Base-by-base conservation (phyloP, 2,113 vertebrate genomes). In the Podarcis muralis region DNA sequence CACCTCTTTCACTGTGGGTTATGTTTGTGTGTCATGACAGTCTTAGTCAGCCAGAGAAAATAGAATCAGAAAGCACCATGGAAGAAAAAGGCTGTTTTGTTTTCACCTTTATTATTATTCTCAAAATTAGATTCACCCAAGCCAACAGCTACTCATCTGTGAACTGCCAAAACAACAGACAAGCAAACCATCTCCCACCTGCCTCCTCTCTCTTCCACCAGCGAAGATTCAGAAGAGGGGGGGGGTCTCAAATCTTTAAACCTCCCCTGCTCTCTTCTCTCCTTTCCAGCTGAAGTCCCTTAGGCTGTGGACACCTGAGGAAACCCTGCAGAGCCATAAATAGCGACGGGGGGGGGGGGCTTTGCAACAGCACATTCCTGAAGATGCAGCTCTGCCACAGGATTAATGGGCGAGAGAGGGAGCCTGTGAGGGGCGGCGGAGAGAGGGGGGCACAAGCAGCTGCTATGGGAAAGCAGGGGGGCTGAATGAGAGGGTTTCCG, bases 291-390 rank as follows among this genome's bases (percentile, higher is more conserved):
- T 16, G 74, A 1, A 77, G 92, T 68, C 88, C 93, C 78, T 88
- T 76, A 92, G 90, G 83, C 91, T 79, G 13, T 40, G 25, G 91
- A 37, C 94, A 85, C 85, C 0, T 80, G 90, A 95, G 91, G 91
- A 94, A 95, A 92, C 93, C 94, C 93, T 92, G 92, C 92, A 95
- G 88, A 89, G 85, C 89, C 95, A 96, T 94, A 94, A 95, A 95
- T 95, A 96, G 92, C 89, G 85, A 23, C 89, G 75, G 81, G 81
- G n/a, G 53, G 87, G 77, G 66, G 75, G 76, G 68, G 75, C 90
- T 90, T 90, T 11, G 90, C 90, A 94, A 90, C 83, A 93, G 89
- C 92, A 94, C 90, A 81, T 90, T 95, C 77, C 80, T 85, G 87
- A 87, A 91, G 90, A 94, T 83, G 86, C 84, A 69, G 81, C n/a